A percentile compares a stretch with the other conserved stretches of the same genome.
Conservation (phyloP, 2,888 invertebrate genomes). For the Chirona hameri region DNA sequence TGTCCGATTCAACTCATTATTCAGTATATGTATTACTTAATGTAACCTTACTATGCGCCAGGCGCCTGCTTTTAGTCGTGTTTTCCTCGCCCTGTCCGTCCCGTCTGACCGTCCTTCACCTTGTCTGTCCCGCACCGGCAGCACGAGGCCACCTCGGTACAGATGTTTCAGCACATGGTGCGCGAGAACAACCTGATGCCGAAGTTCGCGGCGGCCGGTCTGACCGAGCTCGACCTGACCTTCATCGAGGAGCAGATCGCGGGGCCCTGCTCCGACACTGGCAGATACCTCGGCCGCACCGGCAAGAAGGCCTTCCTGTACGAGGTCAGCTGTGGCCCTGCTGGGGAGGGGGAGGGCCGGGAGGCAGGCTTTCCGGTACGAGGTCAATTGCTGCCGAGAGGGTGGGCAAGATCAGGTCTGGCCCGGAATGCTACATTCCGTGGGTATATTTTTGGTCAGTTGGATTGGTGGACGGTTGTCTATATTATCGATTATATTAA, state of each 20-base stretch:
- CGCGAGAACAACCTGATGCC: conserved; percentile 44
- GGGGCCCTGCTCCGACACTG: conserved; percentile 39
- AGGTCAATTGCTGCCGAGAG: neutral
- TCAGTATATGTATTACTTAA: no score
- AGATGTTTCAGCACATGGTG: conserved; percentile 51
- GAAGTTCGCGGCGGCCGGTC: conserved; percentile 44
- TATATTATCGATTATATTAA: neutral
- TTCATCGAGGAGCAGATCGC: conserved; percentile 53
- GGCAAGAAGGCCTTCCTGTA: conserved; percentile 52
- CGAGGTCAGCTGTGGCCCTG: conserved; percentile 47
- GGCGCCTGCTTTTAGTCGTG: no score
- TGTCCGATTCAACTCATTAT: no score
- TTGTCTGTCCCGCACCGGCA: conserved; percentile 44
- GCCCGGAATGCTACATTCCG: no score
- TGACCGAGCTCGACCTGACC: conserved; percentile 45
- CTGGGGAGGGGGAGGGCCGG: neutral
- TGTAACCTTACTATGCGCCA: no score
- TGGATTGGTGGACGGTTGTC: neutral
- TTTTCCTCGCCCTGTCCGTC: no score
- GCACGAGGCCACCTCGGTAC: conserved; percentile 54
- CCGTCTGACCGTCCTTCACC: neutral
- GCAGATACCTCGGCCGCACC: conserved; percentile 42
- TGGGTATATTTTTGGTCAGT: neutral
- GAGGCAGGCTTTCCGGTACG: neutral
- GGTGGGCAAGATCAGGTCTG: neutral